A percentile compares a stretch with the other conserved stretches of the same genome.
Evolutionary conservation across 2,797 vertebrate species (phyloP).

Genomic region (Australoheros facetus): DNA sequence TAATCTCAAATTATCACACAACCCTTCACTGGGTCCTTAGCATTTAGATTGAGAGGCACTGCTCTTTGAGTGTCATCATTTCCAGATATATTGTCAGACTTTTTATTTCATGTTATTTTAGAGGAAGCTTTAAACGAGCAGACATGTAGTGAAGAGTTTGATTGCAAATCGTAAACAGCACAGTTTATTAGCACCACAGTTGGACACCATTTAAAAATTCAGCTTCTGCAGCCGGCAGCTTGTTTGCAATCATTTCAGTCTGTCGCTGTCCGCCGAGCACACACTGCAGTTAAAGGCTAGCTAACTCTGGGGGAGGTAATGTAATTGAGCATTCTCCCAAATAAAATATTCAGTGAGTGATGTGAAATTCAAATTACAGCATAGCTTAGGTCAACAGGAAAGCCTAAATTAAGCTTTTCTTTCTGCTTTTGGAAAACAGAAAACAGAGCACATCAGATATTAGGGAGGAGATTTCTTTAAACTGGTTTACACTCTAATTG

Average conservation of each 20-base stretch:
- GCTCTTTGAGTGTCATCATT: background rate
- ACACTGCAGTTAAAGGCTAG: constrained; percentile 1
- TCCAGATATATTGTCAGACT: background rate
- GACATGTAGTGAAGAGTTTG: background rate
- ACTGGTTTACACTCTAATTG: background rate
- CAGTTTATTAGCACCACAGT: background rate
- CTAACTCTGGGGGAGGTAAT: constrained; percentile 22
- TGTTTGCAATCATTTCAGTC: background rate
- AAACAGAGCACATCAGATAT: background rate
- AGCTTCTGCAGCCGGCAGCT: background rate
- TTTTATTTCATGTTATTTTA: background rate
- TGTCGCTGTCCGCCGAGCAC: background rate
- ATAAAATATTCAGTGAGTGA: constrained; percentile 54
- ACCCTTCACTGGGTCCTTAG: background rate
- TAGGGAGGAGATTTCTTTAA: background rate
- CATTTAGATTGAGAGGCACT: background rate
- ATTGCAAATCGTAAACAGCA: background rate
- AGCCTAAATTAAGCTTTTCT: constrained; percentile 22
- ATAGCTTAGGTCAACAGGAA: constrained; percentile 28
- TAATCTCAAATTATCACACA: background rate
- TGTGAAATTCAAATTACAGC: constrained; percentile 44
- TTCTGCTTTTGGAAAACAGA: background rate
- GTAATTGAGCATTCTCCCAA: constrained; percentile 38
- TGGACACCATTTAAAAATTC: background rate
- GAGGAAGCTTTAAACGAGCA: background rate